Evolutionary conservation across 35 echinoderm and acorn worm species (phyloP), one percentile per base, ranked within the genome.

Genomic region (Anneissia japonica): DNA sequence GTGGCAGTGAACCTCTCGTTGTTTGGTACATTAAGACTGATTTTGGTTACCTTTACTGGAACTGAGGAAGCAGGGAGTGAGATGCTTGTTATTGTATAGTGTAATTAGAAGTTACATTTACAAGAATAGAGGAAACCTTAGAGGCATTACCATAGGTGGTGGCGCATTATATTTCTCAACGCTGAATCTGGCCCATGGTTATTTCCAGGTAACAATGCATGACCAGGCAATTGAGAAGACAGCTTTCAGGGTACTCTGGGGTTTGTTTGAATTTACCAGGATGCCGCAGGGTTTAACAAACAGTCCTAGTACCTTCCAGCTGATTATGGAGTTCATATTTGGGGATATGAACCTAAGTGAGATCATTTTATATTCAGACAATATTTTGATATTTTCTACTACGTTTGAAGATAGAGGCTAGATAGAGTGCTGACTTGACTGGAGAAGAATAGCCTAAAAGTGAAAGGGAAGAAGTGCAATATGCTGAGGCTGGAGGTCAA

Each of bases 301-400:
- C 19, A 81, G 79, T 17, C 79, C 79, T 35, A 36, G 79, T 29
- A 37, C 79, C 4, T 81, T 81, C 35, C 79, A 81, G 35, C 28
- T 34, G 28, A 38, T 81, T 34, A 84, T 84, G 4, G 43, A 84
- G 41, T 26, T 56, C 34, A 84, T 84, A 12, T 84, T 84, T 84
- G 82, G 79, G 36, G 79, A 81, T 36, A 32, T 81, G 30, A 81
- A 81, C 35, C 79, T 81, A 34, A 81, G 79, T 29, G 13, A 81
- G 29, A 21, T 81, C 6, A 81, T 81, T 36, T 17, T 81, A 38
- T 81, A 81, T 29, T 29, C 41, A 17, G 79, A 81, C 41, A 38
- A 81, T 29, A 81, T 81, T 1, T 38, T 81, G 0, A 37, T 81
- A 16, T 81, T 35, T 21, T 32, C 79, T 23, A 16, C 31, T 0